Evolutionary conservation across 2,888 invertebrate species (phyloP), one percentile per base, ranked within the genome.

Genomic region (Pseudococcus viburni): DNA sequence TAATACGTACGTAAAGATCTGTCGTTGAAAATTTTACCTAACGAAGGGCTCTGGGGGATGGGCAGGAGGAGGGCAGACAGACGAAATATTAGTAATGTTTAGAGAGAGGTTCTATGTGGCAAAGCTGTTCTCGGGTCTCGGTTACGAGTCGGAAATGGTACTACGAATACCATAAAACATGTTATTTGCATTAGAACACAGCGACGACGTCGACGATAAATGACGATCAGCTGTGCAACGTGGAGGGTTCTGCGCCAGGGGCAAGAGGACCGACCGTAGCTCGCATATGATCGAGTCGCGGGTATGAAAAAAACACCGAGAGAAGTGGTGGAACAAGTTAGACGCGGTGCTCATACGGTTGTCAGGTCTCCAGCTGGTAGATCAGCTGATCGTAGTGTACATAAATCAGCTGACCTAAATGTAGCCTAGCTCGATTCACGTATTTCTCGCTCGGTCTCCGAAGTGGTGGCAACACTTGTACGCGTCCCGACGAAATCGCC

Each of bases 341-440:
- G 80, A 83, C 80, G 46, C 46, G 39, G 7, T 19, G 59, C 64
- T 84, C 46, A 51, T 84, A 46, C 33, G 26, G 84, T 84, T 84
- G 84, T 84, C 55, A 59, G 55, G 84, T 84, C 55, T 59, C 55
- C 51, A 84, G 55, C 84, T 59, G 55, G 51, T 84, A 26, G n/a
- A 85, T 85, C 85, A 85, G 85, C 85, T 85, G 85, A 85, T 55
- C 59, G 59, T 15, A 12, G 85, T 85, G 17, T 33, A 85, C 85
- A 42, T 17, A 42, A 85, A 64, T 85, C 85, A 85, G 85, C 85
- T 85, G 85, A 85, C 85, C 85, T 85, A 85, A 39, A 55, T 85
- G 85, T 19, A 48, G 39, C 55, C 26, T 84, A 6, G 12, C 33
- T 84, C 42, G n/a, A 12, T 85, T 59, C 59, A 4, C 46, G 6